Percentiles rank a stretch among this genome's conserved stretches.
These are phyloP conservation scores for Bombyx mori DNA, from an alignment of 1,140 invertebrate species.

Conservation along the genomic window DNA sequence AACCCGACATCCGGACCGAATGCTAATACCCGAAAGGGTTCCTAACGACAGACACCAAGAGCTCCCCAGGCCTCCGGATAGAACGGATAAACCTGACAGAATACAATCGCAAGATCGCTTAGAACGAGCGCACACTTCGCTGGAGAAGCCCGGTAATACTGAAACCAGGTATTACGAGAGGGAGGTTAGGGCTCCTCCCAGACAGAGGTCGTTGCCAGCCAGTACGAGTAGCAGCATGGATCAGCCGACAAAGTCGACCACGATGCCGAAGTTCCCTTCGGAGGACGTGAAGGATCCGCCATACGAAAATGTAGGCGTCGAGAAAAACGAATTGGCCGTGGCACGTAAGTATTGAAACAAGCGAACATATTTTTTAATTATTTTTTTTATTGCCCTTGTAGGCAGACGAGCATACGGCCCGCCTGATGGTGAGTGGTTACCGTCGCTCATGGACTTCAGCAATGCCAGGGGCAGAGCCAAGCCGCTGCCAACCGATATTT, in stretches of 20 bases:
- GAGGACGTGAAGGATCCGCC: constrained; percentile 53
- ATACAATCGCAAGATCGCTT: neutral
- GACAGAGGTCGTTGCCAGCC: constrained; percentile 51
- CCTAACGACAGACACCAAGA: constrained; percentile 13
- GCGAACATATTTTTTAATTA: neutral
- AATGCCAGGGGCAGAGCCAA: no score
- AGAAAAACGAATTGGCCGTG: constrained; percentile 50
- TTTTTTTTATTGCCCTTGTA: no score
- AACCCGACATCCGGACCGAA: constrained; percentile 6
- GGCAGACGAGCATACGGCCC: no score
- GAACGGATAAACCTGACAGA: constrained; percentile 19
- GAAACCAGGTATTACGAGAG: constrained; percentile 33
- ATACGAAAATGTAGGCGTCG: constrained; percentile 61
- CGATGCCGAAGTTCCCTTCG: constrained; percentile 60
- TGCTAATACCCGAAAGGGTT: constrained; percentile 14
- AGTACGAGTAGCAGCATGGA: constrained; percentile 37
- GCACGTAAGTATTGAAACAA: constrained; percentile 35
- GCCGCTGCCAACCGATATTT: neutral
- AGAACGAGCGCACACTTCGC: neutral
- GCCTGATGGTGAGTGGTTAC: no score
- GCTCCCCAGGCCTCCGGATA: constrained; percentile 9
- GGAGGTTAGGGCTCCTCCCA: constrained; percentile 44
- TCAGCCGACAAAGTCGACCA: constrained; percentile 52
- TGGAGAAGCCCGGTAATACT: neutral
- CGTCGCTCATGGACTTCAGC: no score